A percentile compares a stretch with the other conserved stretches of the same genome.
phyloP scores from a whole-genome alignment of 2,797 vertebrate species.

The Pantherophis alleghaniensis region DNA sequence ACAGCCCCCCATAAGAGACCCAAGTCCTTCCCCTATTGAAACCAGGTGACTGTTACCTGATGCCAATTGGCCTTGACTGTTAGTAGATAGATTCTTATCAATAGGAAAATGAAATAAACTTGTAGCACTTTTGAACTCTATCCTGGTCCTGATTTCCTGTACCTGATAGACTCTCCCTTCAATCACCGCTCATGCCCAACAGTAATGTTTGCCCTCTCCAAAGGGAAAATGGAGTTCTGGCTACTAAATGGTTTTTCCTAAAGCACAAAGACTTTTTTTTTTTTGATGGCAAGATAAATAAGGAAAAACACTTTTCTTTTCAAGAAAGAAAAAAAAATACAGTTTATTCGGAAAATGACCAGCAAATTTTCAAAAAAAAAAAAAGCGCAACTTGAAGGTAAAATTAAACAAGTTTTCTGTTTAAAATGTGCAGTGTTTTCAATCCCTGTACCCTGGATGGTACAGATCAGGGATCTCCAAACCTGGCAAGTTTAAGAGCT shows the following conservation, averaged over 20 bases:
- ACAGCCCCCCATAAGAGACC: not conserved
- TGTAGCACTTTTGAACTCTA: not conserved
- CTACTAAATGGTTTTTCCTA: not conserved
- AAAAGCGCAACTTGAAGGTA: not conserved
- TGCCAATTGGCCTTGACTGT: not conserved
- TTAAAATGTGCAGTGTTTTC: not conserved
- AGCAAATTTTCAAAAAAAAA: not conserved
- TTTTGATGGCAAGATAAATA: not conserved
- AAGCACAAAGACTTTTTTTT: not conserved
- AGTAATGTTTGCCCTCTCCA: not conserved
- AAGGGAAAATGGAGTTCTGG: not conserved
- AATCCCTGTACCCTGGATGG: not conserved
- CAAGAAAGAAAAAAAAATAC: not conserved
- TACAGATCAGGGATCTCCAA: not conserved
- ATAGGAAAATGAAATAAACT: not conserved
- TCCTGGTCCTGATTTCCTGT: not conserved
- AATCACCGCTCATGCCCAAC: not conserved
- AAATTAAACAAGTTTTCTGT: not conserved
- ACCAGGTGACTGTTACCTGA: not conserved
- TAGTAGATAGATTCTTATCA: not conserved
- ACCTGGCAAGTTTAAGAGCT: not conserved
- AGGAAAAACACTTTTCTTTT: not conserved
- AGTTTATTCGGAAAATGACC: not conserved
- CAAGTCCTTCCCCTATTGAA: not conserved
- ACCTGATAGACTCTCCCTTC: not conserved